These are phyloP conservation scores for Poeciliopsis prolifica DNA, from an alignment of 2,113 vertebrate species.

Conservation along the genomic window DNA sequence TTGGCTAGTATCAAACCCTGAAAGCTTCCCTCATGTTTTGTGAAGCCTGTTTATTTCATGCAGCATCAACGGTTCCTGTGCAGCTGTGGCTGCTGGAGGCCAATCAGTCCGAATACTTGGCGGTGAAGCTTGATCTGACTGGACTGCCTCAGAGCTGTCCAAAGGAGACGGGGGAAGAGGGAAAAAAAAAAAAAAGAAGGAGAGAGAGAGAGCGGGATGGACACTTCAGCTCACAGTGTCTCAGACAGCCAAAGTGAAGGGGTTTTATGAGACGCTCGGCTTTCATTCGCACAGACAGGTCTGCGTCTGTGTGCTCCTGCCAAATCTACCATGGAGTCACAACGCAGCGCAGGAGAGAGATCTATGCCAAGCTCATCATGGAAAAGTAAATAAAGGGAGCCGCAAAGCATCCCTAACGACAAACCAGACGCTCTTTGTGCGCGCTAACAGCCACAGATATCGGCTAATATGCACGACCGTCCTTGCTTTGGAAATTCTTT, in stretches of 20 bases:
- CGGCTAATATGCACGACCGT: slow-evolving; percentile 12
- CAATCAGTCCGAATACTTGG: slow-evolving; percentile 48
- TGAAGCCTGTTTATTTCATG: slow-evolving; percentile 36
- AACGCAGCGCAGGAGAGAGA: slow-evolving; percentile 22
- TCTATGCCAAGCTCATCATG: slow-evolving; percentile 20
- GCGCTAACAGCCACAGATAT: slow-evolving; percentile 13
- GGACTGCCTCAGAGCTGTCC: slow-evolving; percentile 41
- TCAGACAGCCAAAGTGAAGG: slow-evolving; percentile 40
- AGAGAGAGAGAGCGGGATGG: slow-evolving; percentile 18
- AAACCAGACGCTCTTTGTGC: slow-evolving; percentile 9
- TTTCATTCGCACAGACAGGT: slow-evolving; percentile 51
- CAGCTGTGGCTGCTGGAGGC: slow-evolving; percentile 56
- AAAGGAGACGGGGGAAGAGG: slow-evolving; percentile 27
- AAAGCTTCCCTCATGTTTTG: slow-evolving; percentile 21
- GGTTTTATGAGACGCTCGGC: slow-evolving; percentile 33
- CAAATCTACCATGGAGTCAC: slow-evolving; percentile 40
- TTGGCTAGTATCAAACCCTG: neutral
- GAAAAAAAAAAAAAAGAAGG: neutral
- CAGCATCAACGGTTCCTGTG: slow-evolving; percentile 40
- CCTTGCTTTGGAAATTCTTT: slow-evolving; percentile 15
- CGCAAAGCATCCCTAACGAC: slow-evolving; percentile 2
- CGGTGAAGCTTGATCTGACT: slow-evolving; percentile 42
- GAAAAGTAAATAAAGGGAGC: slow-evolving; percentile 8
- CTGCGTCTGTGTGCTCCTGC: slow-evolving; percentile 10
- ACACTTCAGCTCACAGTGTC: slow-evolving; percentile 28